Evolutionary conservation across 2,113 vertebrate genomes (phyloP).

Genomic region (Ovis canadensis): DNA sequence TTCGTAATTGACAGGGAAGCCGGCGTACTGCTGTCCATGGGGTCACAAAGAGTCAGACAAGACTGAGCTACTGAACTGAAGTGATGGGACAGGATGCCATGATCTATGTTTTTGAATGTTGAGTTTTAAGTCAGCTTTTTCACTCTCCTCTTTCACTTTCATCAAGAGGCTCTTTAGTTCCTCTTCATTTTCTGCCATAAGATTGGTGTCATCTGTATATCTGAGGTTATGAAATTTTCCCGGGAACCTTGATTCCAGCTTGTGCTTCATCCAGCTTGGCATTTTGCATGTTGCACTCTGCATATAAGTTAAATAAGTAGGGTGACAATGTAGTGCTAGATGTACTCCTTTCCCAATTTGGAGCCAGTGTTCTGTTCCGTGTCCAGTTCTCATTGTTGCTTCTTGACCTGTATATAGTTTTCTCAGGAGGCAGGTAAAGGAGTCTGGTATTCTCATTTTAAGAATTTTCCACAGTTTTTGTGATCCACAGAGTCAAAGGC

Average conservation of each 20-base stretch:
- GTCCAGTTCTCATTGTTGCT: not conserved
- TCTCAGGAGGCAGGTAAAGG: not conserved
- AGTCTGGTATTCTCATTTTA: not conserved
- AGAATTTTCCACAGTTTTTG: not conserved
- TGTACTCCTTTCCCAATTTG: not conserved
- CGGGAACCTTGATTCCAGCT: not conserved
- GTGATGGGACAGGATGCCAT: not conserved
- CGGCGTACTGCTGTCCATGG: rapidly evolving
- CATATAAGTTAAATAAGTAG: not conserved
- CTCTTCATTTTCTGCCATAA: not conserved
- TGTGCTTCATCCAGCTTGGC: not conserved
- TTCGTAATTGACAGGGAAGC: not conserved
- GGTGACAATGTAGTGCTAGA: not conserved
- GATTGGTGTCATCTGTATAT: not conserved
- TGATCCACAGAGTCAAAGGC: not conserved
- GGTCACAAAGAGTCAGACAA: not conserved
- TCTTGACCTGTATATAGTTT: not conserved
- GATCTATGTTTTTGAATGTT: not conserved
- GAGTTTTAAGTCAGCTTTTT: not conserved
- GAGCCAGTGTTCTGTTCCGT: not conserved
- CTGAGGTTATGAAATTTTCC: not conserved
- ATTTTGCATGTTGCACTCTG: not conserved
- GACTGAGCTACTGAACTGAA: not conserved
- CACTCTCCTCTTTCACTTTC: not conserved
- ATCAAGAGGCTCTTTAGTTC: not conserved